Base-by-base conservation (phyloP, 1,140 invertebrate species). In the Drosophila nannoptera region DNA sequence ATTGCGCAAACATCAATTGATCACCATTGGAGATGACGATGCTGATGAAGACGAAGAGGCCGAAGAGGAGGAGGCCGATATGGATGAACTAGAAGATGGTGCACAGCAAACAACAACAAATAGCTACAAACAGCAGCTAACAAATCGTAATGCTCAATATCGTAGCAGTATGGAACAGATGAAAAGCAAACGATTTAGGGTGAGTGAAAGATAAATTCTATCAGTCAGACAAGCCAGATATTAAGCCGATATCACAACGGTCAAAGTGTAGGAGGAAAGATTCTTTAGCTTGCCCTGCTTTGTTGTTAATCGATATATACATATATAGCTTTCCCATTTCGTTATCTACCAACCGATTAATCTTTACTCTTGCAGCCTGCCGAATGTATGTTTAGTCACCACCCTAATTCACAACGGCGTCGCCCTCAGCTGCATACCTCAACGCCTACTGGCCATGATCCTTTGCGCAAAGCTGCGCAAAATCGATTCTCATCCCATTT, bases 41-140 rank as follows among this genome's bases (percentile, higher is more conserved):
- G 71, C 75, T 4, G 56, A 59, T 3, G 77, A 77, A 1, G 73
- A 80, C 0, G 77, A 81, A 9, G 77, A 74, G 5, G 78, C 69
- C 1, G 76, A 78, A 4, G 77, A 76, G 0, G 73, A 75, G 14
- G 67, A 78, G 3, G 67, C 64, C 14, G 67, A 78, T 4, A 62
- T 64, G 9, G 62, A 61, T 3, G 62, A 61, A 4, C 33, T 61
- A n/a, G 58, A 50, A 12, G 62, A 62, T n/a, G 68, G 58, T 16
- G 40, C 55, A 8, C 42, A 54, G 6, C 36, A 14, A 22, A 22
- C 22, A 22, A 22, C 22, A 22, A 22, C 22, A 22, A n/a, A 22
- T 3, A 22, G 22, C 22, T 2, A 22, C 22, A 22, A 22, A 14
- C 14, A 42, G 31, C 66, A 62, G 31, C 50, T 22, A 29, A 11